A percentile compares a stretch with the other conserved stretches of the same genome.
These are phyloP conservation scores for Ceratotherium simum DNA, from an alignment of 2,113 vertebrate genomes.

Conservation along the genomic window DNA sequence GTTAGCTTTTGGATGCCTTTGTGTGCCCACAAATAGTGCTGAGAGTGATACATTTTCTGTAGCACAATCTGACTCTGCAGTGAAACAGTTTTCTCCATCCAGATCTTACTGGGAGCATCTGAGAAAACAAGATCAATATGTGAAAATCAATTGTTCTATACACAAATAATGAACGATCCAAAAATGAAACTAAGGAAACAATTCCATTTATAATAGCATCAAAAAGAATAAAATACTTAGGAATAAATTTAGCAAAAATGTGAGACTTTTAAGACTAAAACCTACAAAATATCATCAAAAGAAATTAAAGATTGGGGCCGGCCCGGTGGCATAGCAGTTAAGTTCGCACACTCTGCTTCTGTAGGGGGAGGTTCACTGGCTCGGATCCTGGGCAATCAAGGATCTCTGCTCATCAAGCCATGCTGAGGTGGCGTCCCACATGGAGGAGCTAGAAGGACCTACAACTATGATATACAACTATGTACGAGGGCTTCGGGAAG, in stretches of 20 bases:
- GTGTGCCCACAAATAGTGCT: neutral
- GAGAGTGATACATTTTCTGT: neutral
- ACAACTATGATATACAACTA: no score
- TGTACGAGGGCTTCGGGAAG: no score
- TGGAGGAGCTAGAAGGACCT: no score
- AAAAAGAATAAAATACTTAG: slow-evolving; percentile 42
- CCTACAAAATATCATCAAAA: neutral
- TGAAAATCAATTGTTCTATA: neutral
- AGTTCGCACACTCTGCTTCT: no score
- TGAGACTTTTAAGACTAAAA: neutral
- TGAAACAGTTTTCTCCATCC: neutral
- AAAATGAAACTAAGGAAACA: neutral
- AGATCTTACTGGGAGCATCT: no score
- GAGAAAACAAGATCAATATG: neutral
- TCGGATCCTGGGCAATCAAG: no score
- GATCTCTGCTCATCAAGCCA: no score
- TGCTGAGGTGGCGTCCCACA: no score
- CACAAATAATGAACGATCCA: neutral
- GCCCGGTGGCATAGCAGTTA: no score
- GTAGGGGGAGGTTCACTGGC: no score
- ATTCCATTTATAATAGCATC: slow-evolving; percentile 26
- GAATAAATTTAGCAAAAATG: neutral
- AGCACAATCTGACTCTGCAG: neutral
- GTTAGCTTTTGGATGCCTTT: neutral
- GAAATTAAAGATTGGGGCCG: neutral